A percentile compares a stretch with the other conserved stretches of the same genome.
These are phyloP conservation scores for Tortricodes alternella DNA, from an alignment of 2,888 invertebrate genomes.

Conservation along the genomic window DNA sequence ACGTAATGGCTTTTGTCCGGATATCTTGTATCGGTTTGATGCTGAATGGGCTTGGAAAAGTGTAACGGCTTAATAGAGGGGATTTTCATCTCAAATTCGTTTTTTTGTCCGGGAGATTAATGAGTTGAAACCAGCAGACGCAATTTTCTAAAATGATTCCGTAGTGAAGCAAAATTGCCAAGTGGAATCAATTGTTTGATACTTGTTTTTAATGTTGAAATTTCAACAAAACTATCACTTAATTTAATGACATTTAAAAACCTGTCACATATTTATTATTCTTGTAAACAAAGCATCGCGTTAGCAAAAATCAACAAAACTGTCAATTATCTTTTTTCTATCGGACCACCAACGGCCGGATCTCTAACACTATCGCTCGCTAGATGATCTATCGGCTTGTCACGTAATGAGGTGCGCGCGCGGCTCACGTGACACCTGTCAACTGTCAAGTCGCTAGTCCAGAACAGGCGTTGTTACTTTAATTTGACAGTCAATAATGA, in stretches of 20 bases:
- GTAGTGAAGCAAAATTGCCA: neutral
- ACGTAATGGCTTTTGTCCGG: conserved; percentile 69
- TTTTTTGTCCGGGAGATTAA: conserved; percentile 26
- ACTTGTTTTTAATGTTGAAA: neutral
- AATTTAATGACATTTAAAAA: too few relatives aligned
- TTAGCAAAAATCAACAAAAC: conserved; percentile 35
- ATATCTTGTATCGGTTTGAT: conserved; percentile 56
- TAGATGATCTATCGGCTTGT: conserved; percentile 72
- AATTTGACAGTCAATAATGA: neutral
- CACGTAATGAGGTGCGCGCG: conserved; percentile 61
- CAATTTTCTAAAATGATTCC: conserved; percentile 12
- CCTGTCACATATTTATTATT: neutral
- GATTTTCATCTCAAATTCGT: conserved; percentile 33
- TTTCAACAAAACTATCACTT: too few relatives aligned
- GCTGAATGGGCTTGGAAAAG: conserved; percentile 56
- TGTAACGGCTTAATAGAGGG: conserved; percentile 43
- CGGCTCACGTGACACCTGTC: conserved; percentile 77
- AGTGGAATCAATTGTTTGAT: neutral
- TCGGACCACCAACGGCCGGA: conserved; percentile 69
- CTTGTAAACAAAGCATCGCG: conserved; percentile 25
- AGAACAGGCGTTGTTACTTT: neutral
- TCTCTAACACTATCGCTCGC: conserved; percentile 73
- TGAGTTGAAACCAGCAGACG: conserved; percentile 25
- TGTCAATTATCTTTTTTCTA: conserved; percentile 49
- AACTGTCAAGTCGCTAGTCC: conserved; percentile 63